Conservation (phyloP, 1,140 invertebrate species). For the Proales similis region DNA sequence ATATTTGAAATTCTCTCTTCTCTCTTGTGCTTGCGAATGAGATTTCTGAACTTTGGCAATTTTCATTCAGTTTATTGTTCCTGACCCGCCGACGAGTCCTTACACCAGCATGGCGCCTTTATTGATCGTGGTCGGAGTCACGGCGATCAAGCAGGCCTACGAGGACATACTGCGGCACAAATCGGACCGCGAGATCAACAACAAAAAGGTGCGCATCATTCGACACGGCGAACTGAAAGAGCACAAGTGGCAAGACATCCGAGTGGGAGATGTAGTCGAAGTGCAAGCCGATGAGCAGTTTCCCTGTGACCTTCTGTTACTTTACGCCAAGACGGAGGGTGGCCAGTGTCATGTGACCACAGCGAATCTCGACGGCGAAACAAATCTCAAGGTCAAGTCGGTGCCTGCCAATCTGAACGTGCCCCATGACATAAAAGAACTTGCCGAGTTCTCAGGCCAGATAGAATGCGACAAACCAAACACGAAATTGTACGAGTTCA, state of each 20-base stretch:
- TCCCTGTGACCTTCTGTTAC: constrained; percentile 29
- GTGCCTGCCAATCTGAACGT: constrained; percentile 37
- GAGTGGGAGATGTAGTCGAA: constrained; percentile 35
- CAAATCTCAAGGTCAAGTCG: constrained; percentile 90
- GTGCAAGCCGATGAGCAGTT: constrained; percentile 22
- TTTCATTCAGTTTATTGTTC: constrained; percentile 27
- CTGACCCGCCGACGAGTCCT: constrained; percentile 48
- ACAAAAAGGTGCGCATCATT: constrained; percentile 16
- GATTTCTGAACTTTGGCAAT: no score
- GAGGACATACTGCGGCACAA: constrained; percentile 68
- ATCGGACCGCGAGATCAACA: constrained; percentile 66
- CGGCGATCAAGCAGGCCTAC: constrained; percentile 64
- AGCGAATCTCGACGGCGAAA: constrained; percentile 96
- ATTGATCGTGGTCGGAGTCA: constrained; percentile 69
- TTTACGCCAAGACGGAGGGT: constrained; percentile 23
- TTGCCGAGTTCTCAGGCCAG: constrained; percentile 61
- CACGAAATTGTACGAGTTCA: constrained; percentile 89
- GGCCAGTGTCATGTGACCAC: constrained; percentile 87
- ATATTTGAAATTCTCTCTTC: neutral
- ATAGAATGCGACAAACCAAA: constrained; percentile 89
- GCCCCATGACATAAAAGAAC: neutral
- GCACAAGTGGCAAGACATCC: constrained; percentile 26
- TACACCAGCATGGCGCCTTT: constrained; percentile 68
- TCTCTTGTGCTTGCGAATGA: no score
- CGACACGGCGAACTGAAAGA: constrained; percentile 17